A percentile compares a stretch with the other conserved stretches of the same genome.
These are phyloP conservation scores for Drosophila mettleri DNA, from an alignment of 2,888 invertebrate genomes.

Conservation along the genomic window DNA sequence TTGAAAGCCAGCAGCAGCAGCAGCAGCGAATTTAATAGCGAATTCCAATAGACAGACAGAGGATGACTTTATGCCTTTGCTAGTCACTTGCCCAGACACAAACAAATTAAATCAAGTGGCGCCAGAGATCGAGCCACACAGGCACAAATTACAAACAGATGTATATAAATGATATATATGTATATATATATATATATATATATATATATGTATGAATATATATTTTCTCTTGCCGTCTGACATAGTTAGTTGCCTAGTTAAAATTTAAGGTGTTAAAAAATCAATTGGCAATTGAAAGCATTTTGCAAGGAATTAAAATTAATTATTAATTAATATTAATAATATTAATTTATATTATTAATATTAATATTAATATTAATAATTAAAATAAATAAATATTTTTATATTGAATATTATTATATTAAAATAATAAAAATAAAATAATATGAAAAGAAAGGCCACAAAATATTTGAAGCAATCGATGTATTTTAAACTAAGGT, in stretches of 20 bases:
- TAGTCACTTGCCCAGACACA: constrained; percentile 47
- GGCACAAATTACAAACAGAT: constrained; percentile 12
- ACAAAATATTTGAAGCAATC: not conserved
- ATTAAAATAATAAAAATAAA: no score
- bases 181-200: constrained; percentile 3
- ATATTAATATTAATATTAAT: no score
- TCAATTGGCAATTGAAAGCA: constrained; percentile 33
- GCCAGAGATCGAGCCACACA: constrained; percentile 19
- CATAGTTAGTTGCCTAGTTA: constrained; percentile 29
- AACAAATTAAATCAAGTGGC: constrained; percentile 63
- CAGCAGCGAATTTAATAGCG: constrained; percentile 47
- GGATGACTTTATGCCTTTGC: constrained; percentile 41
- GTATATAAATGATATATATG: not conserved
- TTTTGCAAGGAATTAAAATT: not conserved
- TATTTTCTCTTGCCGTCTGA: constrained; percentile 53
- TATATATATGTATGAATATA: not conserved
- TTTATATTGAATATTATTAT: no score
- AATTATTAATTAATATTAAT: no score
- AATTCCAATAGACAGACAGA: constrained; percentile 23
- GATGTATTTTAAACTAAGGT: constrained; percentile 19
- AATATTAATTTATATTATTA: no score
- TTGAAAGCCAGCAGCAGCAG: constrained; percentile 47
- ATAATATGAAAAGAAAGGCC: no score
- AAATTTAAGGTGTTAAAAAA: constrained; percentile 51
- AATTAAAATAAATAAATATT: no score